phyloP scores from a whole-genome alignment of 2,797 vertebrate genomes.

The Myotis vivesi region DNA sequence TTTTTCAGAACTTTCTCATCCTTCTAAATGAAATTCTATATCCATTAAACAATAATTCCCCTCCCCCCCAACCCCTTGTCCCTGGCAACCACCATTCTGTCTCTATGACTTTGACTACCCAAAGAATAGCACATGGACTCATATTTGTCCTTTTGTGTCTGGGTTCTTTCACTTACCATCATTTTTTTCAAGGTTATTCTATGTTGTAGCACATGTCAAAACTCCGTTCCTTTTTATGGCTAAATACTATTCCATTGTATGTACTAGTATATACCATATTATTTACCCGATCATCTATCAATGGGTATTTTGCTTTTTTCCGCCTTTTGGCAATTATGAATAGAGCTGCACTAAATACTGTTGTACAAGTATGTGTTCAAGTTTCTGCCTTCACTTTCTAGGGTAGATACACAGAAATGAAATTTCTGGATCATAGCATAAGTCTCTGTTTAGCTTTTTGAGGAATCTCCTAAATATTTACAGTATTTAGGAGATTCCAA shows the following conservation, averaged over 20 bases:
- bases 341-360: neutral
- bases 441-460: neutral
- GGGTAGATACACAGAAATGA: neutral
- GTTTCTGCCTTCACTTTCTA: neutral
- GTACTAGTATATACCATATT: neutral
- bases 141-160: neutral
- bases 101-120: neutral
- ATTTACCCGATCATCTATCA: neutral
- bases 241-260: neutral
- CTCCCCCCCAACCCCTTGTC: no score
- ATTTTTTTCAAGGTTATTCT: neutral
- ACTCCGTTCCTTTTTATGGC: no score
- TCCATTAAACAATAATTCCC: neutral
- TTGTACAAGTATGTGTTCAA: neutral
- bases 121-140: neutral
- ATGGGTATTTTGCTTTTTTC: neutral
- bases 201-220: neutral
- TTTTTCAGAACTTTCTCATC: neutral
- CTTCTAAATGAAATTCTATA: neutral
- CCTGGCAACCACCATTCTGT: neutral
- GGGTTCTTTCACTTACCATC: neutral
- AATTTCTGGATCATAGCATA: neutral
- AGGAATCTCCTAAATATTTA: neutral
- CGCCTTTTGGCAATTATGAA: neutral
- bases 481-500: neutral